Evolutionary conservation across 2,888 invertebrate genomes (phyloP).

Genomic region (Gryllus longicercus): DNA sequence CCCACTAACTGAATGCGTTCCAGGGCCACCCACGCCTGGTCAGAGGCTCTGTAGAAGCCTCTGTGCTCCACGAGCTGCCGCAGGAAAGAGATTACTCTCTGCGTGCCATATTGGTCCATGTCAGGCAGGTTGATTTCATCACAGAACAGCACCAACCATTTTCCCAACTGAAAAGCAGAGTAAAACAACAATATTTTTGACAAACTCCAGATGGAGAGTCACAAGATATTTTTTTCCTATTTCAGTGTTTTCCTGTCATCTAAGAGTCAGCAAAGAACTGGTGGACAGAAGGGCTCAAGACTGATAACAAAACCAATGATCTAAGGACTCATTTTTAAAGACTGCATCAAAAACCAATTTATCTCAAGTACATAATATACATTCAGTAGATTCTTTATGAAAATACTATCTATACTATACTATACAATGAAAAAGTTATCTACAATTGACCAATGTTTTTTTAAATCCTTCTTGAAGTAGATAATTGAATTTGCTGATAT

Average conservation of each 20-base stretch:
- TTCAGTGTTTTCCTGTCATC: no score
- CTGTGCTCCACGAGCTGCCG: slow-evolving; percentile 96
- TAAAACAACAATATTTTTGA: neutral
- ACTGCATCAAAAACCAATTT: no score
- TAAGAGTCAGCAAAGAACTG: no score
- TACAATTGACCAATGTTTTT: no score
- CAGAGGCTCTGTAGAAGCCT: slow-evolving; percentile 84
- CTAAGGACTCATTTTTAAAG: no score
- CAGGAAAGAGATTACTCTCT: slow-evolving; percentile 98
- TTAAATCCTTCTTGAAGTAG: neutral
- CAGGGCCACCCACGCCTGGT: slow-evolving; percentile 94
- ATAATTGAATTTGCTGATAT: neutral
- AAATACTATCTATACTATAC: no score
- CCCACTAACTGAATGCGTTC: slow-evolving; percentile 99
- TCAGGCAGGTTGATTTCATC: slow-evolving; percentile 99
- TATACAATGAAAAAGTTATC: no score
- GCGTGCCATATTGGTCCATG: slow-evolving; percentile 96
- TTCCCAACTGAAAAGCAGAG: slow-evolving; percentile 68
- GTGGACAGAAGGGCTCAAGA: no score
- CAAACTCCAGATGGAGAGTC: no score
- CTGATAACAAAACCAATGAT: no score
- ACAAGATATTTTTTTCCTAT: no score
- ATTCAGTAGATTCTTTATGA: neutral
- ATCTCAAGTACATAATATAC: neutral
- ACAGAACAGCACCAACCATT: slow-evolving; percentile 98